A percentile compares a stretch with the other conserved stretches of the same genome.
Conservation (phyloP, 1,140 invertebrate genomes). For the Probaryconus sp. region DNA sequence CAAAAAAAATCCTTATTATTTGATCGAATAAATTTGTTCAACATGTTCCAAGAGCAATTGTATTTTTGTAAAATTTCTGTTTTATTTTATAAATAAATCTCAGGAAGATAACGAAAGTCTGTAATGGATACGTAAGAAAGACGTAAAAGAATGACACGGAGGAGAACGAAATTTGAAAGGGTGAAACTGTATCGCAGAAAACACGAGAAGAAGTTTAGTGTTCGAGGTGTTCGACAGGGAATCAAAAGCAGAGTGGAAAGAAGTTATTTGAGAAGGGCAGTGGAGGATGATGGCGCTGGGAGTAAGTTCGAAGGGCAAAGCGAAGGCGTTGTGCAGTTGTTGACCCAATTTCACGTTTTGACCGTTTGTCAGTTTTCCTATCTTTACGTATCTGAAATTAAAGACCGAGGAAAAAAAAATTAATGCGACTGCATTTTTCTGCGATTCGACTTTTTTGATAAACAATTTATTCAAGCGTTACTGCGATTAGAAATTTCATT, state of each 20-base stretch:
- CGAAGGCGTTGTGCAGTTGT: conserved; percentile 50
- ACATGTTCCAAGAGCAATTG: too few species aligned
- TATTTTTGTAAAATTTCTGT: too few species aligned
- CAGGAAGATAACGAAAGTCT: too few species aligned
- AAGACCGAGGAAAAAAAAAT: conserved; percentile 42
- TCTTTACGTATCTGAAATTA: conserved; percentile 46
- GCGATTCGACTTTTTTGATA: conserved; percentile 39
- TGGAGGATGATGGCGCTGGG: conserved; percentile 22
- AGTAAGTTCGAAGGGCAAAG: conserved; percentile 52
- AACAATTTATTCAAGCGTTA: conserved; percentile 37
- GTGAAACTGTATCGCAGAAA: conserved; percentile 8
- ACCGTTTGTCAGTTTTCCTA: conserved; percentile 67
- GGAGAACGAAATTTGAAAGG: conserved; percentile 19
- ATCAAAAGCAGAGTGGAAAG: conserved; percentile 40
- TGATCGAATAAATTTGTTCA: too few species aligned
- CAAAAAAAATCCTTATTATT: too few species aligned
- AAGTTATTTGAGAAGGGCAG: conserved; percentile 52
- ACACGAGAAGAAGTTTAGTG: conserved; percentile 44
- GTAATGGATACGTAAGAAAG: conserved; percentile 26
- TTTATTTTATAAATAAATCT: too few species aligned
- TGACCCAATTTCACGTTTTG: conserved; percentile 73
- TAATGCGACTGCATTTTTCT: conserved; percentile 34
- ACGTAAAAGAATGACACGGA: conserved; percentile 37
- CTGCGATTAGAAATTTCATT: conserved; percentile 28
- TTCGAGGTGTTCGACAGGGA: conserved; percentile 46